Percentiles rank a stretch among this genome's conserved stretches.
Evolutionary conservation across 2,888 invertebrate species (phyloP).

Genomic region (Dione juno): DNA sequence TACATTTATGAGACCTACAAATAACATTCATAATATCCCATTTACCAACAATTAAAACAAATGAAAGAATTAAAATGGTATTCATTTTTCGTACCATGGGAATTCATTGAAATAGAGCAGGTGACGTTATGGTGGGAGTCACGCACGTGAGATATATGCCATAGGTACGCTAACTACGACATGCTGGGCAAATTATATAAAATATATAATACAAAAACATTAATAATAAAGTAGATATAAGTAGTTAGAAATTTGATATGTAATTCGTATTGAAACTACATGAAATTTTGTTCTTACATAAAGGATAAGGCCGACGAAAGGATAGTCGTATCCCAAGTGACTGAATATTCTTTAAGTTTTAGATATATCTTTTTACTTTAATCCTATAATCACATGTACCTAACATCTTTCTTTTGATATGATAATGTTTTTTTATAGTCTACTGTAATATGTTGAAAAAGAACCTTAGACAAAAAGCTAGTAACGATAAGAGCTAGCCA

Average conservation of each 20-base stretch:
- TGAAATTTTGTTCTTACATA: no score
- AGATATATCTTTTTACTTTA: not conserved
- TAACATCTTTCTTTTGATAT: not conserved
- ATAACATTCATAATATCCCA: conserved; percentile 47
- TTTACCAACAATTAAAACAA: conserved; percentile 48
- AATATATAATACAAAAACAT: not conserved
- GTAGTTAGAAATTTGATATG: not conserved
- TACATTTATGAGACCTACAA: not conserved
- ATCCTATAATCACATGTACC: not conserved
- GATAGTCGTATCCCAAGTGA: no score
- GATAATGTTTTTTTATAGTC: not conserved
- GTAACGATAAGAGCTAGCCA: not conserved
- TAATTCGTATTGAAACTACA: no score
- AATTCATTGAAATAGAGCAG: conserved; percentile 70
- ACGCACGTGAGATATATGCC: conserved; percentile 56
- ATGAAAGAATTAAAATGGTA: conserved; percentile 29
- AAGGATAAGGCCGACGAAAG: not conserved
- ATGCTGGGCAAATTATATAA: conserved; percentile 6
- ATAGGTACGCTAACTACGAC: not conserved
- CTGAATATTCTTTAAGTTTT: not conserved
- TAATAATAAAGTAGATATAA: not conserved
- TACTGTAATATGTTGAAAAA: not conserved
- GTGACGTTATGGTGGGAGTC: conserved; percentile 61
- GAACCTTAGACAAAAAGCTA: not conserved
- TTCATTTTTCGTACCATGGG: conserved; percentile 50